Base-by-base conservation (phyloP, 1,140 invertebrate species). In the Caenorhabditis briggsae region DNA sequence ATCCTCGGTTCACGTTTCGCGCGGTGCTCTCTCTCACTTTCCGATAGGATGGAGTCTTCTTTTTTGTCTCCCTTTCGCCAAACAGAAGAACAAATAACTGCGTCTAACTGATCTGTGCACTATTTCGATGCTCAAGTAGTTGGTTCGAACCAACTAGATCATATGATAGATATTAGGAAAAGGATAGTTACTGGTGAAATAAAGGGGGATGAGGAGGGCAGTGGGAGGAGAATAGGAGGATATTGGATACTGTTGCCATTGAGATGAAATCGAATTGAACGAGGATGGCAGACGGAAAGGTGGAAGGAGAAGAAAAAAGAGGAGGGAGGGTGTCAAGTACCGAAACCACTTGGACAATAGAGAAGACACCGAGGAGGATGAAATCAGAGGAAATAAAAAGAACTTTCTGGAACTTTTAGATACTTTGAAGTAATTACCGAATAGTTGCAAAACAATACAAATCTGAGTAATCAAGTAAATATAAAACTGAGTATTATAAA, bases 1-100 rank as follows among this genome's bases (percentile, higher is more conserved):
- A 78, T 78, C 70, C 70, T 78, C 70, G 70, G 70, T 78, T 78
- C 70, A 78, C 70, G 70, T 78, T 78, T 78, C 70, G 70, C 70
- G 70, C 70, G 70, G 70, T 78, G 70, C 70, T 46, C 25, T 53
- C 70, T 20, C 46, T 9, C 61, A 14, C 50, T 53, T 53, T 53
- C 70, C 70, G 64, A 70, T 78, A n/a, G 61, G 33, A n/a, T 8
- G 41, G 41, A 46, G 70, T 53, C 46, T 48, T 53, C 46, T 78
- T 78, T 78, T 78, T 78, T 41, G 20, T n/a, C 70, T 46, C 70
- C 70, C 46, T 46, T 64, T 70, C 64, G n/a, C 33, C 43, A 78
- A 61, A 78, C 70, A 78, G 70, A 78, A 78, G 70, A 78, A 78
- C 70, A 78, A 78, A 78, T 78, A 78, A 3, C 70, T 78, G 70